phyloP scores from a whole-genome alignment of 2,888 invertebrate species.

The Ligdia adustata region DNA sequence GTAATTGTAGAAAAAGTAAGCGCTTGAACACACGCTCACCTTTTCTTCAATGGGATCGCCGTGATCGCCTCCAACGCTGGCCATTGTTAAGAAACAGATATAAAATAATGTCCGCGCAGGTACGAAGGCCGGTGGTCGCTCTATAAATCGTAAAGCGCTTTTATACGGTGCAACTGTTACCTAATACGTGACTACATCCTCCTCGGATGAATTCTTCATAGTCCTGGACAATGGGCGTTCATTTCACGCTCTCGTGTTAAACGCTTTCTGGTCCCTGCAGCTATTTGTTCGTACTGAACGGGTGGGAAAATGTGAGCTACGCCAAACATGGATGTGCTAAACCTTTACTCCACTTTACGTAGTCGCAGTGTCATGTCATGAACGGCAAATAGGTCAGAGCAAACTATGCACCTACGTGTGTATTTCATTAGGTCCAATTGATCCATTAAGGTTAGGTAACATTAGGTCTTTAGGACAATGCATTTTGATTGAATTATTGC shows the following conservation, averaged over 20 bases:
- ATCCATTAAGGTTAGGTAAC: slow-evolving; percentile 1
- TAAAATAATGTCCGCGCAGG: slow-evolving; percentile 57
- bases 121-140: slow-evolving; percentile 53
- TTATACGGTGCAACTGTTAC: slow-evolving; percentile 27
- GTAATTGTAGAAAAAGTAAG: slow-evolving; percentile 28
- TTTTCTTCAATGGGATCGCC: slow-evolving; percentile 61
- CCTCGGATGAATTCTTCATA: slow-evolving; percentile 34
- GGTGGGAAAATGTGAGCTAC: slow-evolving; percentile 40
- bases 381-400: slow-evolving; percentile 20
- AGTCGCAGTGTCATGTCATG: slow-evolving; percentile 12
- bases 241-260: slow-evolving; percentile 58
- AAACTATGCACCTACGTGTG: slow-evolving; percentile 16
- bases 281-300: slow-evolving; percentile 49
- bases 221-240: slow-evolving; percentile 49
- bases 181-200: slow-evolving; percentile 34
- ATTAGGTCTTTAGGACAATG: neutral
- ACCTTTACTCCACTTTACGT: slow-evolving; percentile 14
- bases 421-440: slow-evolving; percentile 4
- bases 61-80: slow-evolving; percentile 50
- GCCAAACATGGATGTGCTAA: slow-evolving; percentile 34
- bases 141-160: slow-evolving; percentile 48
- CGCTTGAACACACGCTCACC: slow-evolving; percentile 45
- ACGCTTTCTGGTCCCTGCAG: slow-evolving; percentile 43
- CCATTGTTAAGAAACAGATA: slow-evolving; percentile 50
- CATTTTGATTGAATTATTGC: no score